phyloP scores from a whole-genome alignment of 2,888 invertebrate species.

The Linyphia triangularis region DNA sequence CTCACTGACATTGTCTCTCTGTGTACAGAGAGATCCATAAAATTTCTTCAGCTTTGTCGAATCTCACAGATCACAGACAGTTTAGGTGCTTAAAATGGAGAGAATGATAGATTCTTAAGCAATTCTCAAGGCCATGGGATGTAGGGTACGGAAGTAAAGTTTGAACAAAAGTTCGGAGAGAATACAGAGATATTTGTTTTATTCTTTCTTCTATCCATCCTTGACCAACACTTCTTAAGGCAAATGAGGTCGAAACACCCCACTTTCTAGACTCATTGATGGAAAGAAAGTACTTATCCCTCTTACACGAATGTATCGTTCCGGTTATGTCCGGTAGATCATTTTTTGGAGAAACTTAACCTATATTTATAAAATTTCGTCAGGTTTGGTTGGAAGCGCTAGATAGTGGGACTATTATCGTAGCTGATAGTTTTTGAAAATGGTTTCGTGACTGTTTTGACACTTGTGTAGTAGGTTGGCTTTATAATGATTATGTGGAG shows the following conservation, averaged over 20 bases:
- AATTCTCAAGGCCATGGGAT: conserved; percentile 15
- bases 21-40: too few relatives aligned
- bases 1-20: too few relatives aligned
- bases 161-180: conserved; percentile 9
- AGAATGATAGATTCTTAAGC: conserved; percentile 6
- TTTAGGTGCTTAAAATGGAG: not conserved
- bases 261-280: not conserved
- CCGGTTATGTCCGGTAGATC: not conserved
- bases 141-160: not conserved
- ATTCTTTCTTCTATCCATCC: conserved; percentile 29
- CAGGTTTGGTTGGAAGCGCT: not conserved
- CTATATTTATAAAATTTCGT: conserved; percentile 1
- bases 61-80: too few relatives aligned
- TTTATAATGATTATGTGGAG: not conserved
- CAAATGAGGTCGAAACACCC: conserved; percentile 36
- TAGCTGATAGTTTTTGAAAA: not conserved
- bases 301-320: not conserved
- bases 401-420: not conserved
- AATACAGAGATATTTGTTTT: not conserved
- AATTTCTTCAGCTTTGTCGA: too few relatives aligned
- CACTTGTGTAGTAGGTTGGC: not conserved
- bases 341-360: not conserved
- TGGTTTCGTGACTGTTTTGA: not conserved
- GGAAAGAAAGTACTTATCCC: not conserved
- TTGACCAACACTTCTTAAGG: conserved; percentile 29